A percentile compares a stretch with the other conserved stretches of the same genome.
Evolutionary conservation across 2,113 vertebrate species (phyloP).

Genomic region (Lates calcarifer): DNA sequence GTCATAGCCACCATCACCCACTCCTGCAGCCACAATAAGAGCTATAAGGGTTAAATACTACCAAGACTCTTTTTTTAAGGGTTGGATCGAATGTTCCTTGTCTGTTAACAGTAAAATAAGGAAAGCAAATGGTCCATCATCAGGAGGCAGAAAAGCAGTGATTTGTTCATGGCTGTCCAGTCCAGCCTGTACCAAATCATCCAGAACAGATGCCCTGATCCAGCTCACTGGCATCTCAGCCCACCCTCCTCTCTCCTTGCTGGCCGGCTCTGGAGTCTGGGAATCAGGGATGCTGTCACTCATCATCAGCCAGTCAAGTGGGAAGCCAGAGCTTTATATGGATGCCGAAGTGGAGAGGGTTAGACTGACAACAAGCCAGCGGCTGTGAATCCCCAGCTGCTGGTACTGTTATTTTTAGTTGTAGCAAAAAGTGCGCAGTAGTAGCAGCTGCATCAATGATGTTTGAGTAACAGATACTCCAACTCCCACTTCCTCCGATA

Average conservation of each 20-base stretch:
- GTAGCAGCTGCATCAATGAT: neutral
- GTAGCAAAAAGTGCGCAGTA: slow-evolving; percentile 11
- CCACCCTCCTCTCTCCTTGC: slow-evolving; percentile 26
- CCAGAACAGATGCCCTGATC: slow-evolving; percentile 56
- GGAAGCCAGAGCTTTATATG: slow-evolving; percentile 62
- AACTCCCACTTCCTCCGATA: neutral
- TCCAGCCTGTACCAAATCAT: slow-evolving; percentile 47
- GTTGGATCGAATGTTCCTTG: slow-evolving; percentile 13
- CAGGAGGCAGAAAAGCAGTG: slow-evolving; percentile 30
- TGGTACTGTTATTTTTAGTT: slow-evolving; percentile 47
- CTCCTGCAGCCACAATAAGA: slow-evolving; percentile 22
- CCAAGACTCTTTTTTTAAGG: neutral
- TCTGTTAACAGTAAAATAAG: slow-evolving; percentile 58
- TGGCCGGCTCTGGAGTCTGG: slow-evolving; percentile 59
- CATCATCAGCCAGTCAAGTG: slow-evolving; percentile 61
- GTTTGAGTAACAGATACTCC: neutral
- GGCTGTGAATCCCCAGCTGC: slow-evolving; percentile 40
- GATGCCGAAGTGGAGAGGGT: slow-evolving; percentile 44
- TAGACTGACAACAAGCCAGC: slow-evolving; percentile 33
- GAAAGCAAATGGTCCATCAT: slow-evolving; percentile 56
- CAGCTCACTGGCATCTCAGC: slow-evolving; percentile 60
- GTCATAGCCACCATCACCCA: slow-evolving; percentile 29
- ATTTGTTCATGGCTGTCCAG: slow-evolving; percentile 50
- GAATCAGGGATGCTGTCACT: slow-evolving; percentile 68
- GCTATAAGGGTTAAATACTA: slow-evolving; percentile 30